Conservation (phyloP, 2,888 invertebrate genomes). For the Nomada hirtipes region DNA sequence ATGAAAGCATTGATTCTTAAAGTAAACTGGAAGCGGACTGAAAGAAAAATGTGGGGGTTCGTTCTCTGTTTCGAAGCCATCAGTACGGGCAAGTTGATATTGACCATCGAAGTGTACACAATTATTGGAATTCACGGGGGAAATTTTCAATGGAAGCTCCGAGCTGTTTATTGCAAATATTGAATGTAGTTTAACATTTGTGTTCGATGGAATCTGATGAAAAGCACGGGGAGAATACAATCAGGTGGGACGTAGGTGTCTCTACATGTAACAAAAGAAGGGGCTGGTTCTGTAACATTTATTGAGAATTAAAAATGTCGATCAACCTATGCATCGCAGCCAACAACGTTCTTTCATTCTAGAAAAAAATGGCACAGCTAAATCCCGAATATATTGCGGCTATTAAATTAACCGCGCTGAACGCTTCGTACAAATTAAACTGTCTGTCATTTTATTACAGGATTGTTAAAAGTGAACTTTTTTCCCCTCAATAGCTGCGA, state of each 20-base stretch:
- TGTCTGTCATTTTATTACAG: constrained; percentile 2
- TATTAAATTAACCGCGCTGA: constrained; percentile 13
- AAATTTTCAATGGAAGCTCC: constrained; percentile 1
- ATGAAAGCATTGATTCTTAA: too few relatives aligned
- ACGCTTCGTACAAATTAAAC: constrained; percentile 4
- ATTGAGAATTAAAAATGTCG: constrained; percentile 15
- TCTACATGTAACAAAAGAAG: constrained; percentile 7
- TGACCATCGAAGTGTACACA: not conserved
- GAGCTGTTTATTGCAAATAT: constrained; percentile 15
- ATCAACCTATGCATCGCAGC: not conserved
- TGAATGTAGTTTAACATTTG: constrained; percentile 12
- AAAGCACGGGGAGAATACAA: not conserved
- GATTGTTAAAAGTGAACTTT: not conserved
- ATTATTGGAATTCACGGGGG: constrained; percentile 9
- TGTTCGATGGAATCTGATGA: constrained; percentile 17
- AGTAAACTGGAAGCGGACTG: too few relatives aligned
- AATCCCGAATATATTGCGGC: not conserved
- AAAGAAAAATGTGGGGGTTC: not conserved
- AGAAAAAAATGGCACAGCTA: not conserved
- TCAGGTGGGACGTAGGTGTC: not conserved
- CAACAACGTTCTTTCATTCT: not conserved
- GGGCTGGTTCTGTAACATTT: constrained; percentile 13
- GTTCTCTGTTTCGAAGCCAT: not conserved
- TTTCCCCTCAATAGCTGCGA: not conserved
- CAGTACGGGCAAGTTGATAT: not conserved